phyloP scores from a whole-genome alignment of 2,888 invertebrate species.

The Cephus spinipes region DNA sequence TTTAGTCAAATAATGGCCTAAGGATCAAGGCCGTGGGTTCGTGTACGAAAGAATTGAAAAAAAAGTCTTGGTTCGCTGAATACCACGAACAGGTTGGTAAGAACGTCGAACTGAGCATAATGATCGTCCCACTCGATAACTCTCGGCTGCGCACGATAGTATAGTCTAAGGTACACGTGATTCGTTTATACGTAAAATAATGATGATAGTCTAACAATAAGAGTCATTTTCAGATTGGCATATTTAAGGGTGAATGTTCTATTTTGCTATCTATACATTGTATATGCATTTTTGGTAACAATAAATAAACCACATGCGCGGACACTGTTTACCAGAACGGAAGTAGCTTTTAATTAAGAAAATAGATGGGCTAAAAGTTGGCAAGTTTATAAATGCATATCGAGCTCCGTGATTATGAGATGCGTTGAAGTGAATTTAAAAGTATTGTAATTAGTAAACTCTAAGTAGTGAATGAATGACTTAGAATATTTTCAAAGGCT shows the following conservation, averaged over 20 bases:
- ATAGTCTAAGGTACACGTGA: not conserved
- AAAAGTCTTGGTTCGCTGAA: not conserved
- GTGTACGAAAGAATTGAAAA: not conserved
- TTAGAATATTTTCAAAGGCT: not conserved
- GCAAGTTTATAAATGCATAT: not conserved
- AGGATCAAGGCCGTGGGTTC: not conserved
- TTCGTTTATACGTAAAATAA: not conserved
- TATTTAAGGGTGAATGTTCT: not conserved
- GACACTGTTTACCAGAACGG: not conserved
- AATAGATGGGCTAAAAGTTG: not conserved
- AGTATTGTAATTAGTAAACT: not conserved
- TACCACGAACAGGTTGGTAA: not conserved
- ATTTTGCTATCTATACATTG: not conserved
- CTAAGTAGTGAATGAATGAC: not conserved
- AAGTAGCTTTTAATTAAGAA: not conserved
- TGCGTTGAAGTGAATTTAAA: not conserved
- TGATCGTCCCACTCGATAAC: not conserved
- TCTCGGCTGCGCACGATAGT: not conserved
- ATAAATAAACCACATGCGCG: not conserved
- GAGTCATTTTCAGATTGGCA: not conserved
- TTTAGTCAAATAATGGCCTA: not conserved
- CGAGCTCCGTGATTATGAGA: not conserved
- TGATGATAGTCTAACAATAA: not conserved
- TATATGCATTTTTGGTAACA: not conserved
- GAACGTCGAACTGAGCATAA: not conserved